Percentiles rank a stretch among this genome's conserved stretches.
phyloP scores from a whole-genome alignment of 2,888 invertebrate genomes.

The Spodoptera exigua region DNA sequence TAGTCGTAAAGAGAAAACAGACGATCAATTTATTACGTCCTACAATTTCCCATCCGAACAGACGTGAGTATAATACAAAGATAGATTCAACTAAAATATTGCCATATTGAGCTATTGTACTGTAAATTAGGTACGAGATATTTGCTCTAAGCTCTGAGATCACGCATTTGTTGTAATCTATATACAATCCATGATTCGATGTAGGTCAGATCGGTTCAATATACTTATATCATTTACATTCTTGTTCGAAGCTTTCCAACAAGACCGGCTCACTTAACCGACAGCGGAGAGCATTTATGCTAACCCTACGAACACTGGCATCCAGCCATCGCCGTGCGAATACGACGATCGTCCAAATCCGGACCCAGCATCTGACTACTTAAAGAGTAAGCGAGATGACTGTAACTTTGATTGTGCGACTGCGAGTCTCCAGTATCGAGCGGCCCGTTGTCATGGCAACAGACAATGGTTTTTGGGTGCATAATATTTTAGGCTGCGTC shows the following conservation, averaged over 20 bases:
- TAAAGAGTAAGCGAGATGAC: slow-evolving; percentile 85
- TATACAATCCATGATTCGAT: slow-evolving; percentile 54
- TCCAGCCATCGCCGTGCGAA: slow-evolving; percentile 81
- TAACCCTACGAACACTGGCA: slow-evolving; percentile 84
- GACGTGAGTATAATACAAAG: slow-evolving; percentile 52
- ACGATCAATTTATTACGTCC: slow-evolving; percentile 8
- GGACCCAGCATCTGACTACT: slow-evolving; percentile 78
- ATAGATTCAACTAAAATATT: slow-evolving; percentile 32
- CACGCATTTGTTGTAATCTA: slow-evolving; percentile 61
- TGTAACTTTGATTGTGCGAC: slow-evolving; percentile 79
- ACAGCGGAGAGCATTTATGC: slow-evolving; percentile 71
- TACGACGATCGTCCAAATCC: slow-evolving; percentile 78
- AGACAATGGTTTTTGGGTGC: slow-evolving; percentile 90
- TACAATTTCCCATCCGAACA: slow-evolving; percentile 27
- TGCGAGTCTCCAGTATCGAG: slow-evolving; percentile 82
- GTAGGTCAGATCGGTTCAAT: slow-evolving; percentile 66
- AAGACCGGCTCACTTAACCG: slow-evolving; percentile 73
- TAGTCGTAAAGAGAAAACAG: slow-evolving; percentile 6
- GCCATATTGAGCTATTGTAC: slow-evolving; percentile 38
- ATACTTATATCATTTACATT: slow-evolving; percentile 69
- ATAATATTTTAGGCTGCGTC: slow-evolving; percentile 89
- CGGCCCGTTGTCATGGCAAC: slow-evolving; percentile 87
- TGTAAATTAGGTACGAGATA: slow-evolving; percentile 55
- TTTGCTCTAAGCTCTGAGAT: slow-evolving; percentile 38
- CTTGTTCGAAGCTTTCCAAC: slow-evolving; percentile 81